phyloP scores from a whole-genome alignment of 2,113 vertebrate genomes.

The Regulus satrapa region DNA sequence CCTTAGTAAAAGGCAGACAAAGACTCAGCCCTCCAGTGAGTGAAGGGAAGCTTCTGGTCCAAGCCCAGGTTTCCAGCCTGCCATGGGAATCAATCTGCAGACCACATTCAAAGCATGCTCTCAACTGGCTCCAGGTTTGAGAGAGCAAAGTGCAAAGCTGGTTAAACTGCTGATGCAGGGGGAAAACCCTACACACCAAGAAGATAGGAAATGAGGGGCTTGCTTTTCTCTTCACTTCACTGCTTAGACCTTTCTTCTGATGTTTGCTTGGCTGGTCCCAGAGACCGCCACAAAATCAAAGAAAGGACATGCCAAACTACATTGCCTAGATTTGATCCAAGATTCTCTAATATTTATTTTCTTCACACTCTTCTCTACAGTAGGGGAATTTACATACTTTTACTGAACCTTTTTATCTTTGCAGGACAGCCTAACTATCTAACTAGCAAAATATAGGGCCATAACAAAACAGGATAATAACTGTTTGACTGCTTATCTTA shows the following conservation, averaged over 20 bases:
- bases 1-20: neutral
- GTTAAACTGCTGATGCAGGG: neutral
- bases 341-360: neutral
- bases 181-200: neutral
- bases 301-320: neutral
- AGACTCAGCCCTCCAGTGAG: neutral
- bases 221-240: neutral
- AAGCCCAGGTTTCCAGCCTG: neutral
- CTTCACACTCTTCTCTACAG: neutral
- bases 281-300: neutral
- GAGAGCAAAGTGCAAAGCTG: neutral
- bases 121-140: neutral
- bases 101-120: accelerated
- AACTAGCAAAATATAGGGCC: neutral
- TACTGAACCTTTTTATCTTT: neutral
- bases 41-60: neutral
- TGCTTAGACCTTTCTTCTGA: neutral
- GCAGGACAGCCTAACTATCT: neutral
- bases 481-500: neutral
- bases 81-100: neutral
- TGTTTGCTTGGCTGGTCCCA: neutral
- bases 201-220: neutral
- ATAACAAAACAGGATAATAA: neutral
- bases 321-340: neutral
- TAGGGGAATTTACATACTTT: neutral